Evolutionary conservation across 2,888 invertebrate species (phyloP), one percentile per base, ranked within the genome.

Genomic region (Drosophila barbarae): DNA sequence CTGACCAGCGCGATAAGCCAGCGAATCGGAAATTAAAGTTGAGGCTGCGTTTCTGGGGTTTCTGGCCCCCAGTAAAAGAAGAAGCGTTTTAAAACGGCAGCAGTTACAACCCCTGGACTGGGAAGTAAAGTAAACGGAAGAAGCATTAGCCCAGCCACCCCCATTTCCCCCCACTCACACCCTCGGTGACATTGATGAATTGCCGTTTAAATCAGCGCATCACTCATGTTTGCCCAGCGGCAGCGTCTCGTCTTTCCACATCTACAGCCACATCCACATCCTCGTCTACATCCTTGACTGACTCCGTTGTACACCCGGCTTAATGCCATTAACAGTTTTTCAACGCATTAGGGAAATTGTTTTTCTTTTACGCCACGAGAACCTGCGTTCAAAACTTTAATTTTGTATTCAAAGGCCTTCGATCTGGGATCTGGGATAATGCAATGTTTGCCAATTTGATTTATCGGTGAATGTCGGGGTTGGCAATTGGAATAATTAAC

Each of bases 141-240:
- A 35, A 50, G 41, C 49, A 51, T 47, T 41, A 46, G 59, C 69
- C 36, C 57, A 36, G 39, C 56, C 66, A 63, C 35, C 12, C 65
- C 35, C 53, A 34, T 36, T 50, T 59, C 23, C 6, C 7, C 2
- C 34, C 39, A 23, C 15, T 41, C 30, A 2, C 21, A 52, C 50
- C 49, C 50, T 36, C 53, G 42, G 73, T 82, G 88, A 88, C 88
- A 88, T 87, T 88, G 88, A 88, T 88, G 88, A 87, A 88, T 88
- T 88, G 87, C 88, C 85, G 88, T 86, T 88, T 88, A 88, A 88
- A 87, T 87, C 87, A 78, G 86, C 86, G 86, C 86, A 87, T 88
- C 88, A 82, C 74, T 87, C 86, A 87, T 86, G 87, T 84, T 84
- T 83, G 63, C 78, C 57, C 73, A 59, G 63, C 69, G 66, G 54